Percentiles rank a stretch among this genome's conserved stretches.
phyloP scores from a whole-genome alignment of 2,888 invertebrate species.

The Calameuta pallipes region DNA sequence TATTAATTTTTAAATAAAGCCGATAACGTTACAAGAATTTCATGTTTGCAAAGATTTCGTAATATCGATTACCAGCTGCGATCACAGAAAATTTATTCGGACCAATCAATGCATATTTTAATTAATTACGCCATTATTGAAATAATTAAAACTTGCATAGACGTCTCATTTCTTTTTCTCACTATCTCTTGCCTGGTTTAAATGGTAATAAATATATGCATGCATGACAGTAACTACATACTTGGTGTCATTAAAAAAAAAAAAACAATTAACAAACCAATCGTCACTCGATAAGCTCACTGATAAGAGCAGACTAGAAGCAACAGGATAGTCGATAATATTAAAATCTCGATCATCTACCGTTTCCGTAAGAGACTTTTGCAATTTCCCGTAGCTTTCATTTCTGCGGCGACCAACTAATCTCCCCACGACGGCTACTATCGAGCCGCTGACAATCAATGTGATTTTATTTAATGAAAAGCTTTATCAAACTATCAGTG shows the following conservation, averaged over 20 bases:
- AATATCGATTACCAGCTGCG: too few species aligned
- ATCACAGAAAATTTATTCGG: too few species aligned
- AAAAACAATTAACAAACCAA: neutral
- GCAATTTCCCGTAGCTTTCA: constrained; percentile 63
- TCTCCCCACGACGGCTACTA: neutral
- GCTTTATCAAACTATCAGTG: neutral
- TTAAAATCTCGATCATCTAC: constrained; percentile 61
- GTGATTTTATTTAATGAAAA: neutral
- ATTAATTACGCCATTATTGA: too few species aligned
- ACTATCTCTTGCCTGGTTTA: neutral
- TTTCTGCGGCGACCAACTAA: constrained; percentile 13
- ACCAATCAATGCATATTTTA: too few species aligned
- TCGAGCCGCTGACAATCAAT: neutral
- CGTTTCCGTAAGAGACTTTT: constrained; percentile 64
- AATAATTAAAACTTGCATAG: too few species aligned
- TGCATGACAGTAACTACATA: neutral
- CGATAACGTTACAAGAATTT: too few species aligned
- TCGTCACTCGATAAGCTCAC: neutral
- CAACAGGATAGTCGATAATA: constrained; percentile 52
- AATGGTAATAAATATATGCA: neutral
- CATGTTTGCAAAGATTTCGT: too few species aligned
- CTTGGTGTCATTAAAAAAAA: neutral
- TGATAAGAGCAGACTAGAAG: constrained; percentile 10
- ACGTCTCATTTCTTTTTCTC: too few species aligned
- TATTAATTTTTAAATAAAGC: neutral